Base-by-base conservation (phyloP, 1,140 invertebrate species). In the Eulimnadia texana region DNA sequence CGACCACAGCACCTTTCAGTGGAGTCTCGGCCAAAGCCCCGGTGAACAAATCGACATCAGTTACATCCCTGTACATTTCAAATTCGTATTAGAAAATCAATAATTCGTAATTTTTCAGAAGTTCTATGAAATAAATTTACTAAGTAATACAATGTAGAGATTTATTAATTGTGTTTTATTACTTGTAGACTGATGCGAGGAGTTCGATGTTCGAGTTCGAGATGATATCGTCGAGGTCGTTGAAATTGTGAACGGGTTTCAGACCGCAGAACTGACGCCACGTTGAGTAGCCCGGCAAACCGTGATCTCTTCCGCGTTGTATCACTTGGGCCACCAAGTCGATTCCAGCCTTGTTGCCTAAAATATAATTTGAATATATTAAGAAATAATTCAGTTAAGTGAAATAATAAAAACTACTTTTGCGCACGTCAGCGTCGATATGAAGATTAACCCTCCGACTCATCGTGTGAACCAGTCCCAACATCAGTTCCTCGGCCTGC, bases 271-370 rank as follows among this genome's bases (percentile, higher is more conserved):
- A 71, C 62, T 72, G 67, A 3, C 82, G 69, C 69, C 76, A 81
- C 27, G 73, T 69, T 52, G 73, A 76, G 65, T 81, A 82, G 52
- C 76, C 73, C 13, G 78, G 80, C 16, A 84, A 64, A 23, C 76
- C 82, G 69, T 84, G 82, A 66, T 84, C 82, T 60, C 82, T 65
- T n/a, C 80, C 81, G 63, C 82, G 64, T 69, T 84, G 82, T 58
- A 84, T 80, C 62, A 84, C 84, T 23, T 82, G 67, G 10, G 79
- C 75, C 11, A 79, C 81, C 52, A 84, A 68, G 70, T 84, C 82
- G 3, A 60, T 57, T 25, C 64, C 67, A 25, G 47, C 53, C 19
- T 56, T 56, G 60, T 29, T n/a, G 62, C 64, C n/a, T 28, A 58
- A 61, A 19, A 49, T 28, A 28, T 61, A 61, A 3, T 50, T 52